Percentiles rank a stretch among this genome's conserved stretches.
Evolutionary conservation across 2,888 invertebrate species (phyloP).

Genomic region (Nephrotoma flavescens): DNA sequence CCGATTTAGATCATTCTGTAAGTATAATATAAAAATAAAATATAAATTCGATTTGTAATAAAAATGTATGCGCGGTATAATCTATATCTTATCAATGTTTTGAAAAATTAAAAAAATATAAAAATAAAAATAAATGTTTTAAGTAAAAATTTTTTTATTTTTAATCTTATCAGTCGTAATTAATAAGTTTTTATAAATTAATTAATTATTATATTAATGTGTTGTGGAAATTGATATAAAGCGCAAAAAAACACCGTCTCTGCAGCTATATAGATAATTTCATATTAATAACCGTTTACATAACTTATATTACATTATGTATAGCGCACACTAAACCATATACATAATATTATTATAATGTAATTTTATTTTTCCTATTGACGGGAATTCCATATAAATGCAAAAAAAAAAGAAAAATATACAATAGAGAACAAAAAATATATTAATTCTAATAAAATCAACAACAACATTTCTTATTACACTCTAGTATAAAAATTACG

Average conservation of each 20-base stretch:
- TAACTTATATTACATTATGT: background rate
- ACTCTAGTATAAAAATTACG: background rate
- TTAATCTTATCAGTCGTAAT: constrained; percentile 3
- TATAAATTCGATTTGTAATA: constrained; percentile 10
- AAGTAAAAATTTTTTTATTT: constrained; percentile 9
- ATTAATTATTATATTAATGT: background rate
- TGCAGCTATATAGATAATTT: background rate
- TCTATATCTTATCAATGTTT: constrained; percentile 9
- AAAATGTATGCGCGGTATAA: background rate
- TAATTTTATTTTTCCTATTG: background rate
- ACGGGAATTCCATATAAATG: background rate
- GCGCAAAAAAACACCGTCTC: background rate
- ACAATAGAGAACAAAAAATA: background rate
- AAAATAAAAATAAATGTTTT: constrained; percentile 11
- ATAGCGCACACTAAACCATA: background rate
- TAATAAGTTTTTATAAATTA: constrained; percentile 1
- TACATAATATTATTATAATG: background rate
- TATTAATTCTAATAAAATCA: background rate
- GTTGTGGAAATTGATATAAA: background rate
- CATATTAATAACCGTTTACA: background rate
- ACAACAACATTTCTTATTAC: background rate
- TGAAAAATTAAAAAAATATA: constrained; percentile 5
- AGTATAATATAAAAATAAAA: constrained; percentile 29
- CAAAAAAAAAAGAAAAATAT: background rate
- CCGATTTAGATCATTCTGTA: constrained; percentile 63